These are phyloP conservation scores for Pogonocherus hispidulus DNA, from an alignment of 2,888 invertebrate species.

Conservation along the genomic window DNA sequence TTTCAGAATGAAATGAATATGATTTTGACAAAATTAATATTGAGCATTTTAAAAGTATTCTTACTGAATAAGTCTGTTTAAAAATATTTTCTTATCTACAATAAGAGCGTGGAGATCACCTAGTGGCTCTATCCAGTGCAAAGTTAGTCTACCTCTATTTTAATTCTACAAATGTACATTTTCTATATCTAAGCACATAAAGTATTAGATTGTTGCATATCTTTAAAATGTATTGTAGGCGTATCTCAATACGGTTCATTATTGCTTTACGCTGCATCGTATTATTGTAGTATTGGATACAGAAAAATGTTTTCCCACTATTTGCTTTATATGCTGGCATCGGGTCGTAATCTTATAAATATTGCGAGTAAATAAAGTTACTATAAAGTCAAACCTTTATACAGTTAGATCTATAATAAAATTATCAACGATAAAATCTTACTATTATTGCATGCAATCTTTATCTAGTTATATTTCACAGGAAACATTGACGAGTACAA, in stretches of 20 bases:
- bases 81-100: not conserved
- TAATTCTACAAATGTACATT: slow-evolving; percentile 22
- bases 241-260: slow-evolving; percentile 36
- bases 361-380: slow-evolving; percentile 43
- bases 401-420: slow-evolving; percentile 43
- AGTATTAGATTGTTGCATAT: slow-evolving; percentile 47
- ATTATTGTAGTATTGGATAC: slow-evolving; percentile 49
- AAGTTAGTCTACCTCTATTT: slow-evolving; percentile 38
- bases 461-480: slow-evolving; percentile 54
- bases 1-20: too few relatives aligned
- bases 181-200: slow-evolving; percentile 31
- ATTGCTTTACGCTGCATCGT: slow-evolving; percentile 48
- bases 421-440: slow-evolving; percentile 52
- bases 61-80: too few relatives aligned
- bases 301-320: slow-evolving; percentile 42
- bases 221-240: slow-evolving; percentile 43
- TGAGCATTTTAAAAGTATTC: too few relatives aligned
- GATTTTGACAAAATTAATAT: too few relatives aligned
- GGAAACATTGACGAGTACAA: slow-evolving; percentile 60
- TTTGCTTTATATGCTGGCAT: slow-evolving; percentile 57
- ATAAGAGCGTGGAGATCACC: slow-evolving; percentile 11
- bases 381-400: slow-evolving; percentile 45
- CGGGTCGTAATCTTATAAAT: slow-evolving; percentile 49
- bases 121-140: slow-evolving; percentile 48
- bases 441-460: slow-evolving; percentile 59